Conservation (phyloP, 2,797 vertebrate genomes). For the Sebastes itinus region DNA sequence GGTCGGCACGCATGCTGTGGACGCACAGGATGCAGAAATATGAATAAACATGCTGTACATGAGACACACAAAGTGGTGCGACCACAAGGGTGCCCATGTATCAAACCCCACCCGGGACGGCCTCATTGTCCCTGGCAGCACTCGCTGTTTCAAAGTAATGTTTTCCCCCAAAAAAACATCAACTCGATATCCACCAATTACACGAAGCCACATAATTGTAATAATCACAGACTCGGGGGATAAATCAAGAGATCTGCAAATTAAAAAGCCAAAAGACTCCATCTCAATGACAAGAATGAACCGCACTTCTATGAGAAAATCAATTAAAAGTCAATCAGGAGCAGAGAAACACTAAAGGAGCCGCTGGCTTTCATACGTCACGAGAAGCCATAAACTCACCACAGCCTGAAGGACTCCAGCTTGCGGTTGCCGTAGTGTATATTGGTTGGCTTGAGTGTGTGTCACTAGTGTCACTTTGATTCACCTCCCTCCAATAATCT, state of each 20-base stretch:
- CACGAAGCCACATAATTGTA: constrained; percentile 73
- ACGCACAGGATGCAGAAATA: constrained; percentile 49
- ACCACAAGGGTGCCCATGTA: constrained; percentile 57
- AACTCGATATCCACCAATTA: constrained; percentile 73
- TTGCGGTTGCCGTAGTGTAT: constrained; percentile 49
- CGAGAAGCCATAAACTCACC: constrained; percentile 52
- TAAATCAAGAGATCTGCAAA: constrained; percentile 74
- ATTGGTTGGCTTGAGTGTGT: constrained; percentile 51
- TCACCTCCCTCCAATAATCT: constrained; percentile 55
- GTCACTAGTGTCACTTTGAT: constrained; percentile 75
- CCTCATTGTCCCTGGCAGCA: constrained; percentile 69
- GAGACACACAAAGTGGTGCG: constrained; percentile 9
- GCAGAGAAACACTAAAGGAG: constrained; percentile 32
- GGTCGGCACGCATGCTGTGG: constrained; percentile 48
- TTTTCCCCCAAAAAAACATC: constrained; percentile 58
- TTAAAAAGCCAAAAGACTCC: constrained; percentile 60
- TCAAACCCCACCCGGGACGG: constrained; percentile 59
- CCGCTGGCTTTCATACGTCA: constrained; percentile 51
- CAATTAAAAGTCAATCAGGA: constrained; percentile 76
- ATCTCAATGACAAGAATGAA: constrained; percentile 59
- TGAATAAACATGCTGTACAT: constrained; percentile 58
- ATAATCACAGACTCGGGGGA: constrained; percentile 70
- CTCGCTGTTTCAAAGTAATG: constrained; percentile 57
- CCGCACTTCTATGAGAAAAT: constrained; percentile 66
- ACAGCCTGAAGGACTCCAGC: constrained; percentile 60